Base-by-base conservation (phyloP, 2,888 invertebrate species). In the Ptychoptera contaminata region DNA sequence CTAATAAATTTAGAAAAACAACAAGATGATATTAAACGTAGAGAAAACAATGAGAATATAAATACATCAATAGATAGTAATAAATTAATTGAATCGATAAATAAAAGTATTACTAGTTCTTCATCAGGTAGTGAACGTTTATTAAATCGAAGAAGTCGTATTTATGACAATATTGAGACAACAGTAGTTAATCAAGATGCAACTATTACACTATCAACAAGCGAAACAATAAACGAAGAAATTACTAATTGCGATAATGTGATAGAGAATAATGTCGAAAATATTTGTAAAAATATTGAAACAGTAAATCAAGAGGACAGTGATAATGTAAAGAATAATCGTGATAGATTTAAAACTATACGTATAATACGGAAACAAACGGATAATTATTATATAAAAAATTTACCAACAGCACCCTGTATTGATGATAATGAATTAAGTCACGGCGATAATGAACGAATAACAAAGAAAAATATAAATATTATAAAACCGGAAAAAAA, bases 271-370 rank as follows among this genome's bases (percentile, higher is more conserved):
- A 37, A 29, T 8, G 42, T 30, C 15, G 43, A 43, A 37, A 42
- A 36, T 37, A 11, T 11, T 36, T 38, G 46, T 37, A 45, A 45
- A 44, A 43, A 31, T 43, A 36, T 23, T 23, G 23, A 23, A 5
- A 23, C 37, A 14, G 43, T 47, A 48, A 49, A 48, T 47, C 49
- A 49, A 48, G 52, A 52, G 44, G 42, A 43, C 8, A 37, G 14
- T 14, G 23, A n/a, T 34, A 47, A 55, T 7, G 58, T 58, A 43
- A 58, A 60, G 40, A 60, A 60, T 12, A 57, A 56, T 55, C 60
- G 63, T 11, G 64, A 65, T 49, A 62, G 65, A 16, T 65, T 65
- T 46, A 65, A 63, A 53, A 65, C 65, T n/a, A 65, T 64, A 45
- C 59, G 63, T 53, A 60, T 65, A 44, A 57, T 58, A 16, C 61